Evolutionary conservation across 2,113 vertebrate species (phyloP), one percentile per base, ranked within the genome.

Genomic region (Limanda limanda): DNA sequence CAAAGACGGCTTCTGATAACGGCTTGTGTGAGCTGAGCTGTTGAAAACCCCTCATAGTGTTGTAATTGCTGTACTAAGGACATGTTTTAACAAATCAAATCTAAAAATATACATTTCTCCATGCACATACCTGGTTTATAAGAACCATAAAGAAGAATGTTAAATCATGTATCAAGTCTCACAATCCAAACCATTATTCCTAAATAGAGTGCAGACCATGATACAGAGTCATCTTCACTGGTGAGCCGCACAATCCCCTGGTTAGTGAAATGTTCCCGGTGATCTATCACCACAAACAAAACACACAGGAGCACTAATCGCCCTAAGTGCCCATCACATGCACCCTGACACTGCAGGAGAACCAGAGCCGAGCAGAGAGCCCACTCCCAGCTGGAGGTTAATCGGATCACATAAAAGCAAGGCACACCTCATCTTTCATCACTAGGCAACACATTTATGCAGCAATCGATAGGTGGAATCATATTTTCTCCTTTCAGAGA

Each of bases 371-470:
- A 79, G 67, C 69, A 55, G 60, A 82, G 69, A 69, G 77, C 76
- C 64, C 65, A 31, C 82, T 83, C 81, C 76, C 74, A 80, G 81
- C 79, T 78, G 77, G 80, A 79, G 81, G 89, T 93, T 92, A 92
- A 92, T 91, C 91, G 54, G 84, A 91, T 91, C 86, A 89, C 91
- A 90, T 89, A 78, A 89, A 89, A 82, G 84, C 79, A 76, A 85
- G 77, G 84, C 89, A 90, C 88, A 93, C 87, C 82, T 88, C 89
- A 90, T 93, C 90, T 90, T 93, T 89, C 92, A 91, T 92, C 86
- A 82, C 87, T 68, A 83, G 88, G 86, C 88, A 88, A 91, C 91
- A 87, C 88, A 84, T 93, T 91, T 87, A 85, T 91, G 80, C 87
- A 79, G 76, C 75, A 81, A 92, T 93, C 90, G 63, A 92, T 93